These are phyloP conservation scores for Phyllostomus discolor DNA, from an alignment of 2,113 vertebrate genomes.

Conservation along the genomic window DNA sequence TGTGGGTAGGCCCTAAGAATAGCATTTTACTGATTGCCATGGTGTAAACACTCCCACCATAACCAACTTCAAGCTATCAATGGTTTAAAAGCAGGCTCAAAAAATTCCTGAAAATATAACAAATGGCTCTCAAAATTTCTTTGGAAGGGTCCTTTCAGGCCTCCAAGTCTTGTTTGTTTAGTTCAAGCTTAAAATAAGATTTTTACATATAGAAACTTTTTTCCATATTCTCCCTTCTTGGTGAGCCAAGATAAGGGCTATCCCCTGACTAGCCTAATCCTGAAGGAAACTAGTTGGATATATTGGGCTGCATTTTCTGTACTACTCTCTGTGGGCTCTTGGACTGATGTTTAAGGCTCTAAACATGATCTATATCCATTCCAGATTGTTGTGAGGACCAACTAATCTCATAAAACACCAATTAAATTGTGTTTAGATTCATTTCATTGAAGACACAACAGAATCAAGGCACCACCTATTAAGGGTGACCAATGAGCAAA, in stretches of 20 bases:
- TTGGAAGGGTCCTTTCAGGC: background rate
- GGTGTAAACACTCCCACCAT: background rate
- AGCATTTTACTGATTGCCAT: background rate
- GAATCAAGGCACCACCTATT: background rate
- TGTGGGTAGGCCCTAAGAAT: background rate
- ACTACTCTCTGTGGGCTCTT: background rate
- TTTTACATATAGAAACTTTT: background rate
- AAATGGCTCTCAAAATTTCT: constrained; percentile 1
- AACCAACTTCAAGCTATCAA: background rate
- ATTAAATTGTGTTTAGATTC: background rate
- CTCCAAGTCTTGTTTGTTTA: background rate
- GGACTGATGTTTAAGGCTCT: background rate
- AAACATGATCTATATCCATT: background rate
- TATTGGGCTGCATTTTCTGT: background rate
- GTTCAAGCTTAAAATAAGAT: background rate
- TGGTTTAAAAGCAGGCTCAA: background rate
- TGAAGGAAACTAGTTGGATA: background rate
- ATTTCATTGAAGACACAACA: background rate
- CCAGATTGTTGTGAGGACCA: background rate
- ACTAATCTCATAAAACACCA: constrained; percentile 7
- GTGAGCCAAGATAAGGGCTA: background rate
- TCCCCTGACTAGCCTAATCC: background rate
- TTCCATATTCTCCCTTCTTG: background rate
- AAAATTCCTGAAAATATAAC: constrained; percentile 9
- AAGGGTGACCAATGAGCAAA: background rate